Percentiles rank a stretch among this genome's conserved stretches.
Conservation (phyloP, 2,113 vertebrate genomes). For the Brienomyrus longianalis region DNA sequence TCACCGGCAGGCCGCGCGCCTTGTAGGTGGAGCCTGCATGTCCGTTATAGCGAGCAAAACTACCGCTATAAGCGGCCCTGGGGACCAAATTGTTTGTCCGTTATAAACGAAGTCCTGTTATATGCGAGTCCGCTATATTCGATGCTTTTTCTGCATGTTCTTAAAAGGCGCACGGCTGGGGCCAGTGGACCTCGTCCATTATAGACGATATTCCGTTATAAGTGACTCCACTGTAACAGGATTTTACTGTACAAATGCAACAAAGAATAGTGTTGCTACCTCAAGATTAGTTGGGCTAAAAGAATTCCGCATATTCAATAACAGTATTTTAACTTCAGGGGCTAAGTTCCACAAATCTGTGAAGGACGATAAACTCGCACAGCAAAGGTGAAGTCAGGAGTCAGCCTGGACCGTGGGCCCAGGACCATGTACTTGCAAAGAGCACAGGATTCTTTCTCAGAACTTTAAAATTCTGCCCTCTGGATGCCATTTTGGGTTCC, state of each 20-base stretch:
- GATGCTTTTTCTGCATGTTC: too few species aligned
- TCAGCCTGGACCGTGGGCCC: neutral
- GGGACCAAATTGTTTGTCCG: too few species aligned
- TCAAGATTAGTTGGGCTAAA: neutral
- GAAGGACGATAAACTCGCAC: neutral
- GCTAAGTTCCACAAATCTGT: neutral
- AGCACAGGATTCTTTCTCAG: neutral
- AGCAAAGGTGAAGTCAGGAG: neutral
- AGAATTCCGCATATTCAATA: neutral
- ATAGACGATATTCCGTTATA: too few species aligned
- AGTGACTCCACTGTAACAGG: too few species aligned
- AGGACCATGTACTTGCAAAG: neutral
- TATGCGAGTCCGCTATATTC: too few species aligned
- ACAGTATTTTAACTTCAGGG: neutral
- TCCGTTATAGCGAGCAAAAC: too few species aligned
- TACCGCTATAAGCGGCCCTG: too few species aligned
- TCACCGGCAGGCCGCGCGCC: too few species aligned
- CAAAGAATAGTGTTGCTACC: neutral
- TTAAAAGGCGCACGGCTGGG: too few species aligned
- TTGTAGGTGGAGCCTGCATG: too few species aligned
- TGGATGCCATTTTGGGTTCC: conserved; percentile 12
- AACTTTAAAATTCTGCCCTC: conserved; percentile 12
- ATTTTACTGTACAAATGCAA: neutral
- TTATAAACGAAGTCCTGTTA: too few species aligned
- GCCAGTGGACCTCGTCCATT: too few species aligned